Evolutionary conservation across 2,888 invertebrate species (phyloP), one percentile per base, ranked within the genome.

Genomic region (Xanthia icteritia): DNA sequence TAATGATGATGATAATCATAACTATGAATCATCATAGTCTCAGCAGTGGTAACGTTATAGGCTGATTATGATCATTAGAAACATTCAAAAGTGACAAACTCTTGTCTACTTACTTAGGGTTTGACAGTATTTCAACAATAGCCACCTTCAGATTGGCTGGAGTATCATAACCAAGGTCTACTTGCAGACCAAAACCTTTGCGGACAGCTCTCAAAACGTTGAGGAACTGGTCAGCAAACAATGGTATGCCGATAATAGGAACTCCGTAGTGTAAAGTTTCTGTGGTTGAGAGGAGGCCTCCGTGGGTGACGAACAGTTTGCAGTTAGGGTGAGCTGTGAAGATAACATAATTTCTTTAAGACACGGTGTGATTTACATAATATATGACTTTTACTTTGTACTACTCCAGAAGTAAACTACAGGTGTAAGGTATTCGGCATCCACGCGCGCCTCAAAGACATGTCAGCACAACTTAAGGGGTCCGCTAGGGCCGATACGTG

Each of bases 261-360:
- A 93, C 91, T 4, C 92, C 93, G 56, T 87, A 92, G 72, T 94
- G 91, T 20, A 94, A 67, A 0, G 94, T 82, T 79, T 94, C 94
- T 0, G 91, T 93, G 0, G 90, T 89, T 0, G 94, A 93, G 0
- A 94, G 87, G 1, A 91, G 89, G 42, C 94, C 94, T 4, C 94
- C 94, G 15, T 94, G 93, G 0, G 93, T 92, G 65, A 94, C 92
- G 69, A 94, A 94, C 0, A 94, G 81, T 1, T 89, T 68, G 74
- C 92, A 92, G 71, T 94, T 94, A 2, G 91, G 91, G 77, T 94
- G 94, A n/a, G 92, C 94, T 94, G 88, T n/a, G 88, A 91, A 56
- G 2, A 27, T 61, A 67, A 56, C 11, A 27, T 5, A 4, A 4
- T 56, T 36, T 51, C 23, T 60, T 51, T 8, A 17, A 17, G 31